These are phyloP conservation scores for Catocala fraxini DNA, from an alignment of 2,888 invertebrate species.

Conservation along the genomic window DNA sequence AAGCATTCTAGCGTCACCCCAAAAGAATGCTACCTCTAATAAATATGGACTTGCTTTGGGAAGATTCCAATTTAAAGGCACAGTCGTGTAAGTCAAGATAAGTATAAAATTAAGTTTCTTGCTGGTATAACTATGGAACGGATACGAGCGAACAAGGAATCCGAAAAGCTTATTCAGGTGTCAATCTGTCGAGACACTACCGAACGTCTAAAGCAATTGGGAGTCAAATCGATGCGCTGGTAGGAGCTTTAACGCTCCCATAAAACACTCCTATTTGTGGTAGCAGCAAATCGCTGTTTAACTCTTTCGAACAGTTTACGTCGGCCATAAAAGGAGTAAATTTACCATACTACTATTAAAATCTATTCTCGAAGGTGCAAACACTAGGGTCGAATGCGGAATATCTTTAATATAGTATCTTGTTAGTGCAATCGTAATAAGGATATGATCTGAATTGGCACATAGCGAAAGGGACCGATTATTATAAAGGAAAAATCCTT, in stretches of 20 bases:
- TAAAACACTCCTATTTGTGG: constrained; percentile 70
- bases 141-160: too few relatives aligned
- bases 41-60: too few relatives aligned
- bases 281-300: constrained; percentile 73
- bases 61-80: too few relatives aligned
- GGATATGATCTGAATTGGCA: too few relatives aligned
- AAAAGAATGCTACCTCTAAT: too few relatives aligned
- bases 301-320: constrained; percentile 77
- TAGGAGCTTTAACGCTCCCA: constrained; percentile 27
- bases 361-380: constrained; percentile 66
- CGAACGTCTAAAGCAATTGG: neutral
- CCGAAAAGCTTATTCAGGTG: too few relatives aligned
- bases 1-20: too few relatives aligned
- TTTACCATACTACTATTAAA: constrained; percentile 67
- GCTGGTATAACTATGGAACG: too few relatives aligned
- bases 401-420: constrained; percentile 21
- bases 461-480: neutral
- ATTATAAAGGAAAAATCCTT: neutral
- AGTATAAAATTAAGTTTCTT: too few relatives aligned
- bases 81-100: too few relatives aligned
- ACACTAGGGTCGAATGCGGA: constrained; percentile 39
- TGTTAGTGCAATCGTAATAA: neutral
- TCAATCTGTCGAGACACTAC: too few relatives aligned
- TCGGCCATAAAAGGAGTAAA: constrained; percentile 72
- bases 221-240: constrained; percentile 1